A percentile compares a stretch with the other conserved stretches of the same genome.
phyloP scores from a whole-genome alignment of 2,113 vertebrate species.

The Gobius niger region DNA sequence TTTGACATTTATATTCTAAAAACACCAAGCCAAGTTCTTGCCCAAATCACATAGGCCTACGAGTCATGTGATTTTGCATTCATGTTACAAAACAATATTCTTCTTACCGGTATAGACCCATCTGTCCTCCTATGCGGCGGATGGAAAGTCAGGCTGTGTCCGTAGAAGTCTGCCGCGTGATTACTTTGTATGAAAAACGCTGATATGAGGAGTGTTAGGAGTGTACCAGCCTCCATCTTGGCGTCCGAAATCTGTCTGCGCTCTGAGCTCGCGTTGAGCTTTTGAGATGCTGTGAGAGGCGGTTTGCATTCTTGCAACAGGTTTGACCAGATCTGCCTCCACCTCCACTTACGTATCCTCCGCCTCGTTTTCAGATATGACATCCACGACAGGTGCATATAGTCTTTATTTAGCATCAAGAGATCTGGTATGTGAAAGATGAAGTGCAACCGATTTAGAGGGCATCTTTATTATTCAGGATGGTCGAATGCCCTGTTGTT shows the following conservation, averaged over 20 bases:
- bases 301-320: conserved; percentile 25
- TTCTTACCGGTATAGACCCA: conserved; percentile 52
- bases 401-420: neutral
- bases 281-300: conserved; percentile 24
- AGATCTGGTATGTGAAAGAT: neutral
- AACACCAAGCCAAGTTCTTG: too few species aligned
- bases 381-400: neutral
- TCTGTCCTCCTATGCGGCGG: neutral
- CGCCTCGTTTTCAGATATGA: neutral
- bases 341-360: too few species aligned
- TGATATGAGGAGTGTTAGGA: conserved; percentile 19
- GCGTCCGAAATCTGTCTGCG: neutral
- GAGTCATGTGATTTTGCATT: neutral
- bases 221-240: conserved; percentile 48
- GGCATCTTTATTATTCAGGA: too few species aligned
- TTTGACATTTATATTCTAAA: too few species aligned
- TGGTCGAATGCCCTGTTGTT: too few species aligned
- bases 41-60: neutral
- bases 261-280: neutral
- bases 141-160: conserved; percentile 51
- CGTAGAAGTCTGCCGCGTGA: conserved; percentile 31
- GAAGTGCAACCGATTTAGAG: neutral
- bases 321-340: conserved; percentile 37
- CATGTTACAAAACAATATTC: neutral
- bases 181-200: neutral